phyloP scores from a whole-genome alignment of 1,140 invertebrate genomes.

The Drosophila sp. region DNA sequence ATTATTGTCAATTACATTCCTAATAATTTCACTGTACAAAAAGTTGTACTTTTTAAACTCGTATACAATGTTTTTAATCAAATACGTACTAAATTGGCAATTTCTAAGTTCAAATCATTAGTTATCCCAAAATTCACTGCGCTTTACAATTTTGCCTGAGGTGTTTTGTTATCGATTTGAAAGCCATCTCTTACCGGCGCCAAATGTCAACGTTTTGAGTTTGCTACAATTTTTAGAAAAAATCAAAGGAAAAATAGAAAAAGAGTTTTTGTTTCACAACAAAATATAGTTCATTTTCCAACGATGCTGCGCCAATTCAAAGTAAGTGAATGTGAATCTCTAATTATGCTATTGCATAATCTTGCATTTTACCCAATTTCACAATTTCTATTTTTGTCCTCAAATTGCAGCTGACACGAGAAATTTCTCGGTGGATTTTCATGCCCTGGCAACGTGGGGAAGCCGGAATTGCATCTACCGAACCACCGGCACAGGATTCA shows the following conservation, averaged over 20 bases:
- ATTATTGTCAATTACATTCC: too few relatives aligned
- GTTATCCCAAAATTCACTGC: too few relatives aligned
- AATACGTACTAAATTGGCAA: too few relatives aligned
- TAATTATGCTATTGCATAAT: constrained; percentile 34
- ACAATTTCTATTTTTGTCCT: constrained; percentile 29
- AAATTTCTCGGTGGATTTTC: constrained; percentile 35
- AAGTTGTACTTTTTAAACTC: too few relatives aligned
- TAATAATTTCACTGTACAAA: too few relatives aligned
- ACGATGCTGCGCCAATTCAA: constrained; percentile 40
- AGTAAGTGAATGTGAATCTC: neutral
- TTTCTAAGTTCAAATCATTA: too few relatives aligned
- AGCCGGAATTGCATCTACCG: neutral
- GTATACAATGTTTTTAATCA: too few relatives aligned
- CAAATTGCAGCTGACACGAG: constrained; percentile 33
- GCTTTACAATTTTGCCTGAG: too few relatives aligned
- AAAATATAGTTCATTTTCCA: neutral
- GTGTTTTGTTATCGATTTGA: neutral
- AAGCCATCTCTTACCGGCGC: constrained; percentile 1
- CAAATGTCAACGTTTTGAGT: constrained; percentile 39
- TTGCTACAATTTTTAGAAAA: neutral
- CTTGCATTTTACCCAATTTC: constrained; percentile 1
- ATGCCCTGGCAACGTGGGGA: constrained; percentile 27
- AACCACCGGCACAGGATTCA: neutral
- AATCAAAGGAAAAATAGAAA: neutral
- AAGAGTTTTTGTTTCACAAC: neutral